Evolutionary conservation across 2,113 vertebrate genomes (phyloP).

Genomic region (Atherinomorus stipes): DNA sequence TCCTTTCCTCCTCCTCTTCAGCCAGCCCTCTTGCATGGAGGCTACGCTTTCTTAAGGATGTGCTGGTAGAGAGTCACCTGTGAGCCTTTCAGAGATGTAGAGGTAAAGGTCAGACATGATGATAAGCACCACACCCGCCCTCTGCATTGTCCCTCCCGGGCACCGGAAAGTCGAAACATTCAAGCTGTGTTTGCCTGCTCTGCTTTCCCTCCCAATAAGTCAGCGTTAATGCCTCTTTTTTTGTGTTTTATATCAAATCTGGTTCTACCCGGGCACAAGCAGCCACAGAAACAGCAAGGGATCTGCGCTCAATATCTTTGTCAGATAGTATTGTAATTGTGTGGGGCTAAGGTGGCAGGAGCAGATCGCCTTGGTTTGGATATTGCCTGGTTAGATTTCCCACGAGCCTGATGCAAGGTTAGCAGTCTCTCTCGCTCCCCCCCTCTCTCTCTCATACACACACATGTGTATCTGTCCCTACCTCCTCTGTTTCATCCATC

Average conservation of each 20-base stretch:
- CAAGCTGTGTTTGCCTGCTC: conserved; percentile 40
- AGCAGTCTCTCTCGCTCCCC: conserved; percentile 60
- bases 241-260: conserved; percentile 65
- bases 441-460: conserved; percentile 13
- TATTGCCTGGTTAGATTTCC: conserved; percentile 83
- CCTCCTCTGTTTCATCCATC: conserved; percentile 12
- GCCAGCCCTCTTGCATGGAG: background rate
- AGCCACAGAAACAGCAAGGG: conserved; percentile 71
- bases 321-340: conserved; percentile 82
- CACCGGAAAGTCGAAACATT: conserved; percentile 40
- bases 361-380: conserved; percentile 69
- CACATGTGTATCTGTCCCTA: conserved; percentile 17
- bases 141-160: conserved; percentile 2
- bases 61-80: background rate
- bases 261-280: conserved; percentile 26
- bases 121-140: background rate
- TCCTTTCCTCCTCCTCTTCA: background rate
- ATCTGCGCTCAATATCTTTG: conserved; percentile 79
- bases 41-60: conserved; percentile 2
- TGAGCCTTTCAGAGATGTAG: background rate
- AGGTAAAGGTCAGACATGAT: conserved; percentile 36
- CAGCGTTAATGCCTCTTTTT: conserved; percentile 70
- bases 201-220: conserved; percentile 67
- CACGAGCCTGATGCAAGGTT: conserved; percentile 68
- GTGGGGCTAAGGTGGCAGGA: conserved; percentile 72